Conservation (phyloP, 53 echinoderm and acorn worm genomes). For the Actinopyga echinites region DNA sequence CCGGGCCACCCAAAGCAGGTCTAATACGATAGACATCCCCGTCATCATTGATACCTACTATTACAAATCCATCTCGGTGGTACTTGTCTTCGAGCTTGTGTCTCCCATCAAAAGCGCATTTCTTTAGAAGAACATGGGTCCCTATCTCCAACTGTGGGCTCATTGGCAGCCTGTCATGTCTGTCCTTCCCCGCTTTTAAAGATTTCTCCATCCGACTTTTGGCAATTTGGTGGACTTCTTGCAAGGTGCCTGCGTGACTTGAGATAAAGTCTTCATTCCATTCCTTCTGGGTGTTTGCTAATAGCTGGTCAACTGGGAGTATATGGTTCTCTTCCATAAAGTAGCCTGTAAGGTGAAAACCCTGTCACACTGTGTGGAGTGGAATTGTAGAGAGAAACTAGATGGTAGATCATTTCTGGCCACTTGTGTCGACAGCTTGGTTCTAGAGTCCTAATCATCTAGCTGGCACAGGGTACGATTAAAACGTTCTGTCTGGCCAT, state of each 20-base stretch:
- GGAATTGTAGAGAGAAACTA: constrained; percentile 49
- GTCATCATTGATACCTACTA: background rate
- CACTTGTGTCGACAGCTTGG: background rate
- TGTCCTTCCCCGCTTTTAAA: background rate
- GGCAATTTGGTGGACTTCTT: background rate
- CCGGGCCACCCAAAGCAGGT: background rate
- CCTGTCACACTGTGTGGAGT: constrained; percentile 51
- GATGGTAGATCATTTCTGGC: constrained; percentile 24
- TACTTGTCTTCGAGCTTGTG: background rate
- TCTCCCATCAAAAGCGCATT: background rate
- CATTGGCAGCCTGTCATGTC: background rate
- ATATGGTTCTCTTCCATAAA: constrained; percentile 32
- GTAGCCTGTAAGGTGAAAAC: constrained; percentile 29
- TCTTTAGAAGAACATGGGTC: background rate
- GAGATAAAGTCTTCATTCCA: constrained; percentile 39
- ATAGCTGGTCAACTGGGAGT: constrained; percentile 37
- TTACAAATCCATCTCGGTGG: background rate
- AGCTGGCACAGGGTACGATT: constrained; percentile 36
- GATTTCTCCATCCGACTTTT: background rate
- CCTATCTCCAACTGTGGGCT: background rate
- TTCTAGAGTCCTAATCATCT: constrained; percentile 31
- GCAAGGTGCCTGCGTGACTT: background rate
- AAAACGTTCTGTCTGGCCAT: constrained; percentile 44
- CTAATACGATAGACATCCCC: background rate
- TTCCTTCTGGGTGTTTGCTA: background rate